Evolutionary conservation across 2,113 vertebrate genomes (phyloP), one percentile per base, ranked within the genome.

Genomic region (Brachyistius frenatus): DNA sequence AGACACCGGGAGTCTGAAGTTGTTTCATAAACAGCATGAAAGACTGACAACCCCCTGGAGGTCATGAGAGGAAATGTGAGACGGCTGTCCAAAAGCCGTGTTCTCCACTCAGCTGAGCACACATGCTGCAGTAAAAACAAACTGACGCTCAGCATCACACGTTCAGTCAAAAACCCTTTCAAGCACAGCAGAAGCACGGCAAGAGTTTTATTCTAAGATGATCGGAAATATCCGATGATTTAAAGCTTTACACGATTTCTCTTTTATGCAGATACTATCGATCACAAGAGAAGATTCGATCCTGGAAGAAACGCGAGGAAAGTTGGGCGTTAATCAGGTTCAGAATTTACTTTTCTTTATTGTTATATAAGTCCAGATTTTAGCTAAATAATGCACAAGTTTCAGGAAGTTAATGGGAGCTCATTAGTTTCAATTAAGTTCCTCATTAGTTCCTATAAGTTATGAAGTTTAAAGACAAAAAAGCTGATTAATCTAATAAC

Each of bases 21-120:
- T 33, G 30, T 70, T 70, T 65, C 35, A 23, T 47, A 56, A 80
- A 46, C 36, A 39, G 23, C 1, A 0, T 57, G 44, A 53, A 23
- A 61, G 32, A 63, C n/a, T 55, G 57, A 79, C 49, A 73, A 41
- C 7, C 52, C 57, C 71, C 58, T 33, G 32, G 50, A 68, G 15
- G 39, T 68, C 52, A 23, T 13, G 47, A 16, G 7, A 72, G 52
- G 86, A 79, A 82, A 81, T 47, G 33, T 76, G 78, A 81, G 68
- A 55, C 55, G 52, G 61, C 52, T 1, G 0, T n/a, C 68, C 8
- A 57, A 33, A 66, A 56, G 33, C 3, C 52, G 63, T 74, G 62
- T 72, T 54, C 31, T 53, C 50, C 72, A 65, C 14, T 64, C 67
- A 3, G 30, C 63, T 65, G 58, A 69, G 75, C 35, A 15, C 62